A percentile compares a stretch with the other conserved stretches of the same genome.
These are phyloP conservation scores for Dasypolia templi DNA, from an alignment of 2,888 invertebrate genomes.

Conservation along the genomic window DNA sequence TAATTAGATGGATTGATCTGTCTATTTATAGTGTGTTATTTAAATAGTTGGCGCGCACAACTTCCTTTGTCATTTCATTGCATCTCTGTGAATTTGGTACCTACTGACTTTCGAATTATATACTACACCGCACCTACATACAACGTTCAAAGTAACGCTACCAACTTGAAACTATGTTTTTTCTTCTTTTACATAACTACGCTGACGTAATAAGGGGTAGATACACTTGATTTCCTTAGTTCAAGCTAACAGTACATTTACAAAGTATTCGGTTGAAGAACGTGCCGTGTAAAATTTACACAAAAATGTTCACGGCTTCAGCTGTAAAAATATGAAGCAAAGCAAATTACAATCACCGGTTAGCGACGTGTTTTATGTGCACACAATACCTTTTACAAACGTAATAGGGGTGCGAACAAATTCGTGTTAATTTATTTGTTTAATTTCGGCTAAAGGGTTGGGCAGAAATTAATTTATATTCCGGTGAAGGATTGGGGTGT, in stretches of 20 bases:
- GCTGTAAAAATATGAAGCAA: constrained; percentile 47
- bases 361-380: constrained; percentile 25
- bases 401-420: constrained; percentile 42
- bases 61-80: constrained; percentile 57
- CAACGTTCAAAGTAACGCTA: constrained; percentile 10
- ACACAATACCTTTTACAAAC: constrained; percentile 46
- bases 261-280: constrained; percentile 25
- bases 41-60: constrained; percentile 56
- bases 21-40: constrained; percentile 51
- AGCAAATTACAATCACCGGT: constrained; percentile 45
- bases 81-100: constrained; percentile 30
- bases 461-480: constrained; percentile 39
- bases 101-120: constrained; percentile 27
- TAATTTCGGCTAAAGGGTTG: constrained; percentile 45
- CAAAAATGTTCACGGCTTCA: constrained; percentile 16
- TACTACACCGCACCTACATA: neutral
- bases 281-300: constrained; percentile 22
- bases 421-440: constrained; percentile 56
- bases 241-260: constrained; percentile 34
- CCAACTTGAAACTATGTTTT: constrained; percentile 10
- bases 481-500: constrained; percentile 18
- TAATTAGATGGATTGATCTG: constrained; percentile 35
- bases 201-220: constrained; percentile 50
- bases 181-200: constrained; percentile 6
- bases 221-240: constrained; percentile 42